Conservation (phyloP, 2,797 vertebrate genomes). For the Phyllotis vaccarum region DNA sequence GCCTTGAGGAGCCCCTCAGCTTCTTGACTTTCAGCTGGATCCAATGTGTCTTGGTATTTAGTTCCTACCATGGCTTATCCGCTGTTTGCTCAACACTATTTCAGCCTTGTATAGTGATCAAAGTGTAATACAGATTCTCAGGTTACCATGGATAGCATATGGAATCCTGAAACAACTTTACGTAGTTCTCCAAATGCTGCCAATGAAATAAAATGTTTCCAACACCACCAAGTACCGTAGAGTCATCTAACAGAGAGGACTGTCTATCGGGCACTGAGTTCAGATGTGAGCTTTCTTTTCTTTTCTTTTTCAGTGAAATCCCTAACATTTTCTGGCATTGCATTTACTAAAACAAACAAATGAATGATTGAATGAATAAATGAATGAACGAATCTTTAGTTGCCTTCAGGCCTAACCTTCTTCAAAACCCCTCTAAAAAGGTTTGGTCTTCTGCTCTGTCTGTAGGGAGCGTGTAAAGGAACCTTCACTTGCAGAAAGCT, state of each 20-base stretch:
- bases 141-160: slow-evolving; percentile 30
- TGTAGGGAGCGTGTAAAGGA: slow-evolving; percentile 24
- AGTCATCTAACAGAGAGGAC: not conserved
- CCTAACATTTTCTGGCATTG: not conserved
- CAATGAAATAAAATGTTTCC: not conserved
- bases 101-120: slow-evolving; percentile 1
- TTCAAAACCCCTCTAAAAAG: not conserved
- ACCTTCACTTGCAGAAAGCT: slow-evolving; percentile 11
- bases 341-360: slow-evolving; percentile 7
- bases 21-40: not conserved
- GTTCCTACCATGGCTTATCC: slow-evolving; percentile 1
- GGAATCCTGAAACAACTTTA: not conserved
- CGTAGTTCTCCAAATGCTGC: slow-evolving; percentile 34
- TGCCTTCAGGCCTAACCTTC: not conserved
- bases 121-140: not conserved
- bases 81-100: not conserved
- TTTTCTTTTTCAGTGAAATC: not conserved
- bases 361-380: not conserved
- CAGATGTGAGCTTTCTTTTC: not conserved
- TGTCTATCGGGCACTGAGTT: not conserved
- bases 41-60: not conserved
- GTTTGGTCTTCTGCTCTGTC: not conserved
- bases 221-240: not conserved
- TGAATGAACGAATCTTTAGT: slow-evolving; percentile 44
- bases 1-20: slow-evolving; percentile 30